These are phyloP conservation scores for Axea sp. DNA, from an alignment of 2,888 invertebrate species.

Conservation along the genomic window DNA sequence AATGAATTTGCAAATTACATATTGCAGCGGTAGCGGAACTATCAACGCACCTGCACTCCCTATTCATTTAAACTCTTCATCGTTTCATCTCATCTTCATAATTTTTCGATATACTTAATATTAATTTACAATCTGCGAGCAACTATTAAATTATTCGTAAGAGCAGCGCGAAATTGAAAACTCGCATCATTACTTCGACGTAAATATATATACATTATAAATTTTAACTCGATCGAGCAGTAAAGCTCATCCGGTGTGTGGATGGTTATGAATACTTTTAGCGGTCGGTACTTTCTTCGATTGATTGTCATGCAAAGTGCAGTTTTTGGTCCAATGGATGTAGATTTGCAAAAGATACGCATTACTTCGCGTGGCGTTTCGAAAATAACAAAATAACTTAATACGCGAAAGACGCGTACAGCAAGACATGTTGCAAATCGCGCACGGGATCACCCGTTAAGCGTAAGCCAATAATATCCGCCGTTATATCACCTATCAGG, in stretches of 20 bases:
- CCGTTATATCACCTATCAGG: conserved; percentile 77
- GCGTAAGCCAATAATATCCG: conserved; percentile 72
- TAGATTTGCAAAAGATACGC: conserved; percentile 42
- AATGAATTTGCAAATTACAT: conserved; percentile 11
- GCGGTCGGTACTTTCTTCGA: conserved; percentile 40
- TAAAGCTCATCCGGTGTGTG: conserved; percentile 25
- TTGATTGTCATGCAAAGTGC: conserved; percentile 57
- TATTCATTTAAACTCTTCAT: conserved; percentile 12
- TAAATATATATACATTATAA: conserved; percentile 40
- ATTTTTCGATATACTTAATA: conserved; percentile 42
- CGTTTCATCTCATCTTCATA: conserved; percentile 28
- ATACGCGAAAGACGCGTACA: conserved; percentile 20
- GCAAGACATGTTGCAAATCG: conserved; percentile 29
- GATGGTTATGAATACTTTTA: conserved; percentile 27
- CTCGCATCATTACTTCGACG: conserved; percentile 12
- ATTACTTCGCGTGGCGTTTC: conserved; percentile 44
- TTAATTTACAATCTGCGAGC: conserved; percentile 37
- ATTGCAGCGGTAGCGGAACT: neutral
- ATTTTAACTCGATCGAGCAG: conserved; percentile 22
- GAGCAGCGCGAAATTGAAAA: conserved; percentile 35
- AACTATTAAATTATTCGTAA: conserved; percentile 26
- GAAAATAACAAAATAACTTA: conserved; percentile 61
- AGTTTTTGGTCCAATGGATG: conserved; percentile 42
- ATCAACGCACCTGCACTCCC: conserved; percentile 15
- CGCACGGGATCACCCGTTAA: conserved; percentile 56